These are phyloP conservation scores for Lepidothrix coronata DNA, from an alignment of 2,113 vertebrate species.

Conservation along the genomic window DNA sequence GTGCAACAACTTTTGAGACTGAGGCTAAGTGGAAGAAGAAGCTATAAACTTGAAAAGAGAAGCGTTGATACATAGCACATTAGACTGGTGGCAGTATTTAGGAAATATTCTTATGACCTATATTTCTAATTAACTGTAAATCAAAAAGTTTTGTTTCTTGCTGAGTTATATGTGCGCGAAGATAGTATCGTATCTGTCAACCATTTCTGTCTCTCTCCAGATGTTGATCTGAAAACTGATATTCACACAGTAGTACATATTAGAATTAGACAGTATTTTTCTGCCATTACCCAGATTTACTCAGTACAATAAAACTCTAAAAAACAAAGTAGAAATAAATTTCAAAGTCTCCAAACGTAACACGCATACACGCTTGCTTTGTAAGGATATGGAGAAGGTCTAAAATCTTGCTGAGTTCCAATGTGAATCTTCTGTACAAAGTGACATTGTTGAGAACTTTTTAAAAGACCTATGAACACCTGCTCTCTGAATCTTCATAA, in stretches of 20 bases:
- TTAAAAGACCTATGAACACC: background rate
- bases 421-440: background rate
- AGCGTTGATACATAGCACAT: background rate
- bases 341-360: background rate
- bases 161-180: background rate
- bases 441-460: background rate
- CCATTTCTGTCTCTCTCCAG: background rate
- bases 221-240: background rate
- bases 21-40: background rate
- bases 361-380: background rate
- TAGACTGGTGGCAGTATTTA: background rate
- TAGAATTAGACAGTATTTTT: background rate
- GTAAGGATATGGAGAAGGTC: background rate
- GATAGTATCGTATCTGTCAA: background rate
- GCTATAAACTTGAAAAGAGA: background rate
- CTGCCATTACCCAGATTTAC: background rate
- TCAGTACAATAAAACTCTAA: background rate
- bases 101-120: background rate
- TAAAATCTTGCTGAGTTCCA: background rate
- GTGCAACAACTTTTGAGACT: background rate
- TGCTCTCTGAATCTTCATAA: background rate
- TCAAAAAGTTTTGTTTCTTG: background rate
- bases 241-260: accelerated
- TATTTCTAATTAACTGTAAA: background rate
- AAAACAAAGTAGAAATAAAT: background rate